Conservation (phyloP, 2,888 invertebrate genomes). For the Pyrochroa serraticornis region DNA sequence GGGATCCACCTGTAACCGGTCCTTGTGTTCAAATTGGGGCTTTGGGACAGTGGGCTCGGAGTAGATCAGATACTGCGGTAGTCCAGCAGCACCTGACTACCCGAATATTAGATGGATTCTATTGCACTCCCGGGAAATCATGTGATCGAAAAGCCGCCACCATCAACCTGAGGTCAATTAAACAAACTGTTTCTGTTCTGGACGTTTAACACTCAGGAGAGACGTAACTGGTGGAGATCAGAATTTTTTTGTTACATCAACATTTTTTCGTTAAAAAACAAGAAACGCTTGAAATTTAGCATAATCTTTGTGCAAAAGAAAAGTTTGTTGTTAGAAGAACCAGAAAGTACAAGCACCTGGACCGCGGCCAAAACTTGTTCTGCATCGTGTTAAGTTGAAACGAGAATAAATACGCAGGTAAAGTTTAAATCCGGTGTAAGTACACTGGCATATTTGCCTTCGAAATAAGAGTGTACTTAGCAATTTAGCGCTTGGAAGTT, state of each 20-base stretch:
- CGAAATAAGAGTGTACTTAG: slow-evolving; percentile 31
- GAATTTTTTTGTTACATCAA: not conserved
- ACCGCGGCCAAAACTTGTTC: slow-evolving; percentile 38
- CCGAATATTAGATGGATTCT: slow-evolving; percentile 30
- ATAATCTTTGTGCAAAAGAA: slow-evolving; percentile 11
- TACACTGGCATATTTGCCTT: slow-evolving; percentile 12
- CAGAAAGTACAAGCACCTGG: slow-evolving; percentile 37
- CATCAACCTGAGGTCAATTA: slow-evolving; percentile 30
- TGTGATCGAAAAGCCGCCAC: slow-evolving; percentile 38
- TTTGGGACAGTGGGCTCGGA: slow-evolving; percentile 12
- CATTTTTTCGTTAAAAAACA: not conserved
- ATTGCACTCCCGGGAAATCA: slow-evolving; percentile 44
- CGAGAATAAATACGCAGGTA: slow-evolving; percentile 37
- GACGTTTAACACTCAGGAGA: slow-evolving; percentile 25
- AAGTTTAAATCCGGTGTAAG: slow-evolving; percentile 30
- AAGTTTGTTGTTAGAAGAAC: slow-evolving; percentile 17
- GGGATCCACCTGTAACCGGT: not conserved
- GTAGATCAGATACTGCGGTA: slow-evolving; percentile 23
- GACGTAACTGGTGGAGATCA: slow-evolving; percentile 15
- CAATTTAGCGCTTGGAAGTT: slow-evolving; percentile 47
- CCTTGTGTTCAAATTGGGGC: slow-evolving; percentile 21
- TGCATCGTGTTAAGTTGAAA: slow-evolving; percentile 39
- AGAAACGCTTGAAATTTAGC: slow-evolving; percentile 1
- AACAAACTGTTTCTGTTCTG: slow-evolving; percentile 32
- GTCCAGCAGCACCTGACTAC: slow-evolving; percentile 24